Evolutionary conservation across 2,888 invertebrate genomes (phyloP).

Genomic region (Tetrapedia diversipes): DNA sequence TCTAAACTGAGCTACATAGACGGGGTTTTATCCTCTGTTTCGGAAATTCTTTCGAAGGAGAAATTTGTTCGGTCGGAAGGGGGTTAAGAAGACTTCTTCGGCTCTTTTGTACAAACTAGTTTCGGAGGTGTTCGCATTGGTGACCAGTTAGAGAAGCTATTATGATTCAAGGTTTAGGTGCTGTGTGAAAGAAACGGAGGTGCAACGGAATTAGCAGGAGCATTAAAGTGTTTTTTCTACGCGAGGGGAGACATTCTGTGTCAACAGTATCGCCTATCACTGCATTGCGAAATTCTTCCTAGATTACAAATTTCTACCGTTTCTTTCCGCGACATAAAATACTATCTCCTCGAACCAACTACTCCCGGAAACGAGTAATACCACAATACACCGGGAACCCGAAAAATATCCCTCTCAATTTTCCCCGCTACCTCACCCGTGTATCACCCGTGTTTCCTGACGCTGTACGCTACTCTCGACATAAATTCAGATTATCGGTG

Average conservation of each 20-base stretch:
- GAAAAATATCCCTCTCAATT: constrained; percentile 11
- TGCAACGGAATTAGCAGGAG: too few species aligned
- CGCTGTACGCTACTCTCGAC: constrained; percentile 37
- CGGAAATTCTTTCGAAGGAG: constrained; percentile 29
- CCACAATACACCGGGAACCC: not conserved
- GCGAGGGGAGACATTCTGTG: too few species aligned
- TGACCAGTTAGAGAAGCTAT: not conserved
- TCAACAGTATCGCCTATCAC: too few species aligned
- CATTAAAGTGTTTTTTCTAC: too few species aligned
- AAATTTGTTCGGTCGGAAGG: not conserved
- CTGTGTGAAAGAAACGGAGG: too few species aligned
- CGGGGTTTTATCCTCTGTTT: not conserved
- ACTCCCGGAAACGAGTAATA: constrained; percentile 5
- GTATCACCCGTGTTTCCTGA: constrained; percentile 50
- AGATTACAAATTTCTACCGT: not conserved
- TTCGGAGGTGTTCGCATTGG: not conserved
- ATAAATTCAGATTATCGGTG: constrained; percentile 78
- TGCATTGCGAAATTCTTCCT: too few species aligned
- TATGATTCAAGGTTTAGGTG: constrained; percentile 3
- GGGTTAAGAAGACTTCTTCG: not conserved
- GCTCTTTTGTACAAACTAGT: not conserved
- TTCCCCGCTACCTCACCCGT: constrained; percentile 11
- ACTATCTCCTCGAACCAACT: not conserved
- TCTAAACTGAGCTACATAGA: not conserved
- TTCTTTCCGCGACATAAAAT: too few species aligned